Evolutionary conservation across 1,140 invertebrate genomes (phyloP).

Genomic region (Fopius arisanus): DNA sequence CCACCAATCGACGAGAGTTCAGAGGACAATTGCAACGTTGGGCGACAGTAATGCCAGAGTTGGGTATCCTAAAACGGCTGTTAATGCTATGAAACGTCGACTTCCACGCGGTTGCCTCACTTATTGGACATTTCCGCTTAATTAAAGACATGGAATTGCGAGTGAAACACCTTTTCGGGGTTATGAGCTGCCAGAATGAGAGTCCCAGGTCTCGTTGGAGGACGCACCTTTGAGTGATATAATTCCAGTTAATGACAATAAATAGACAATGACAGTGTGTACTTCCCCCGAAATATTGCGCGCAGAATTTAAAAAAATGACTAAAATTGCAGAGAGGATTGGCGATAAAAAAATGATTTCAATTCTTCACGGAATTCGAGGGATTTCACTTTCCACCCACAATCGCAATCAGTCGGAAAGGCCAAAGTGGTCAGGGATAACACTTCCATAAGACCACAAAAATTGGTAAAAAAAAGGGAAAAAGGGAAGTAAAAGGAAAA

Average conservation of each 20-base stretch:
- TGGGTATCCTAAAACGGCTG: not conserved
- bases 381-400: not conserved
- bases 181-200: not conserved
- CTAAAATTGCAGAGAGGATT: no score
- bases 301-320: no score
- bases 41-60: not conserved
- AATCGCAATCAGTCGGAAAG: not conserved
- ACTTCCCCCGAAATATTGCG: no score
- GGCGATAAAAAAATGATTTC: not conserved
- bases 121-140: constrained; percentile 1
- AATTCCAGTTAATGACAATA: no score
- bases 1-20: not conserved
- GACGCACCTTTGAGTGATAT: no score
- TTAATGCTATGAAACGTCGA: not conserved
- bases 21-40: not conserved
- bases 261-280: no score
- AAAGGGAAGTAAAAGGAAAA: constrained; percentile 9
- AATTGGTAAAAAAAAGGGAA: not conserved
- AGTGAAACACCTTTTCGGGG: not conserved
- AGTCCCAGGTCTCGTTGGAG: not conserved
- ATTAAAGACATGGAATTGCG: not conserved
- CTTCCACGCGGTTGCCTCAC: not conserved
- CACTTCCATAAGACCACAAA: constrained; percentile 6
- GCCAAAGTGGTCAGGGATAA: not conserved
- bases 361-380: not conserved